A percentile compares a stretch with the other conserved stretches of the same genome.
These are phyloP conservation scores for Hylyphantes graminicola DNA, from an alignment of 1,140 invertebrate genomes.

Conservation along the genomic window DNA sequence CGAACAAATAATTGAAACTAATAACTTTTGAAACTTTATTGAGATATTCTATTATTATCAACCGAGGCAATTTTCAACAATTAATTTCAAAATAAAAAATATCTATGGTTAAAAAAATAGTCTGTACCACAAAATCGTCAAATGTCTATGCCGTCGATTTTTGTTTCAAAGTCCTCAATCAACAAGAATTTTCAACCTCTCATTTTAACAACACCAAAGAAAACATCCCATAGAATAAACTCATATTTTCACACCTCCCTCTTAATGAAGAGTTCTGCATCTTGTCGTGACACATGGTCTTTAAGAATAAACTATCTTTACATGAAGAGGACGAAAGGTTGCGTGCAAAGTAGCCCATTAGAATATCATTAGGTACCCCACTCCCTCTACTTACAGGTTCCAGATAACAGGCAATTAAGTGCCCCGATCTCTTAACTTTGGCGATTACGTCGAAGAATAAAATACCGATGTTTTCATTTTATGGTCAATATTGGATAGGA, in stretches of 20 bases:
- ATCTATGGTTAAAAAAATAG: too few relatives aligned
- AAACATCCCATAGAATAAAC: background rate
- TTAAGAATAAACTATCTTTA: background rate
- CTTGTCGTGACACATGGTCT: constrained; percentile 25
- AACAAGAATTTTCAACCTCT: too few relatives aligned
- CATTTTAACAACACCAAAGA: too few relatives aligned
- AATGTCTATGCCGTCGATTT: background rate
- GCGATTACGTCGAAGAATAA: constrained; percentile 17
- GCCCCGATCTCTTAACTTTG: constrained; percentile 29
- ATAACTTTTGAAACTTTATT: too few relatives aligned
- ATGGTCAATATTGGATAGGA: too few relatives aligned
- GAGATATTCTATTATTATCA: too few relatives aligned
- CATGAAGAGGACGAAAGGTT: background rate
- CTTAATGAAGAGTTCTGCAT: background rate
- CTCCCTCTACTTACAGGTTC: background rate
- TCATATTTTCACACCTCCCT: constrained; percentile 20
- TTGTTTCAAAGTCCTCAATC: too few relatives aligned
- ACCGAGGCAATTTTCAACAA: too few relatives aligned
- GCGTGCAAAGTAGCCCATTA: constrained; percentile 43
- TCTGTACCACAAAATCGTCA: background rate
- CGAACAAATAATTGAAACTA: too few relatives aligned
- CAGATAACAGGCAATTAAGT: constrained; percentile 49
- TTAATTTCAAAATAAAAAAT: too few relatives aligned
- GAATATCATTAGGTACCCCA: constrained; percentile 39
- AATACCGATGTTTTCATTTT: too few relatives aligned